phyloP scores from a whole-genome alignment of 2,113 vertebrate genomes.

The Motacilla alba region DNA sequence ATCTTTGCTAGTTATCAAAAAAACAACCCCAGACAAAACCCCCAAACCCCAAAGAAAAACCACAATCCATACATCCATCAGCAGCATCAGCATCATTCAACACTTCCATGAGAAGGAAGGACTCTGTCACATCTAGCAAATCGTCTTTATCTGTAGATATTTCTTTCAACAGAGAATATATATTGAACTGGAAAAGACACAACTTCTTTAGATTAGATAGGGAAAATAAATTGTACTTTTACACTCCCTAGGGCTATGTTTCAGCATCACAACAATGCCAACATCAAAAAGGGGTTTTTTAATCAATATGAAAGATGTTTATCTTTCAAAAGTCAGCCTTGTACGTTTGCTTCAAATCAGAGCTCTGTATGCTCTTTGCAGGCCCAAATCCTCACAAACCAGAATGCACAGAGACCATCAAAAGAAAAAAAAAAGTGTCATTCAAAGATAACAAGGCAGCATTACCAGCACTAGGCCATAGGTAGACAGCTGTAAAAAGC shows the following conservation, averaged over 20 bases:
- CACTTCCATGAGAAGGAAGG: neutral
- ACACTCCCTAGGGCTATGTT: neutral
- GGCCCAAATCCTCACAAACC: neutral
- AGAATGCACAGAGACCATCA: neutral
- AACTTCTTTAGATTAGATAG: neutral
- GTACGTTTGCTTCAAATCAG: neutral
- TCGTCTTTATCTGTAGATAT: neutral
- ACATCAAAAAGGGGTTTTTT: neutral
- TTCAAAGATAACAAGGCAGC: neutral
- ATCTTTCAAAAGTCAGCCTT: neutral
- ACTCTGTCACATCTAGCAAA: neutral
- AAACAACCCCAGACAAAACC: neutral
- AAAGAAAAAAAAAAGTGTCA: neutral
- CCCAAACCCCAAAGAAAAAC: neutral
- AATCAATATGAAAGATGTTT: neutral
- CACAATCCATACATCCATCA: neutral
- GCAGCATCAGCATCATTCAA: neutral
- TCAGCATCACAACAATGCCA: neutral
- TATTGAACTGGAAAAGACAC: neutral
- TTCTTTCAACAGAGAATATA: neutral
- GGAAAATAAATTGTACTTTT: neutral
- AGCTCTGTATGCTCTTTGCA: neutral
- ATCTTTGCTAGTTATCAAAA: neutral
- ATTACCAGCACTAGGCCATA: neutral
- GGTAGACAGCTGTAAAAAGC: neutral